Evolutionary conservation across 2,888 invertebrate genomes (phyloP), one percentile per base, ranked within the genome.

Genomic region (Microctonus aethiopoides): DNA sequence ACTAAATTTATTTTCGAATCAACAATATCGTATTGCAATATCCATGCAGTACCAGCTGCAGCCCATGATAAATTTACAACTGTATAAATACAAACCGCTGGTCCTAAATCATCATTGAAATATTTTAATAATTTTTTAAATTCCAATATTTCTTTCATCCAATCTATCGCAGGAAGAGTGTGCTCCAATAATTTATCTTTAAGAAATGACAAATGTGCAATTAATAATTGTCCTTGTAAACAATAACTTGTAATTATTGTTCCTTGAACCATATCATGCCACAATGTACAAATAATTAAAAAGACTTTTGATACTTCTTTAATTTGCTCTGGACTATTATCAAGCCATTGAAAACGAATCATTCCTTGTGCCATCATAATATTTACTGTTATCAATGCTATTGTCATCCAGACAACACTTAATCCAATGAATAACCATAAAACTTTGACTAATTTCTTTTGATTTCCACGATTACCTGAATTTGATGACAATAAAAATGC

Each of bases 241-340:
- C 94, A 94, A 84, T 95, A 95, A 84, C 93, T 94, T 34, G 93
- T 92, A 74, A 95, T 91, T 65, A 95, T 91, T 3, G 94, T 92
- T n/a, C 93, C 93, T 86, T 95, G 94, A 67, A 95, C 91, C 86
- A 94, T 91, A 83, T 95, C 94, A 81, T 95, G 94, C 86, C 92
- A 91, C 71, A 94, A 84, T 10, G 94, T 93, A 74, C 92, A 91
- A 51, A 91, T 82, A 32, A 94, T 89, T 69, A 94, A 85, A 7
- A 92, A 80, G 39, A 91, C 86, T 87, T 93, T 91, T 56, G 92
- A 80, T 1, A 85, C 74, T 71, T 89, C 79, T 76, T 88, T 86
- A 57, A 89, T 79, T 80, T 88, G 86, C 57, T 83, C 80, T 0
- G 90, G 88, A 79, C 92, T 92, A 83, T 87, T 80, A 78, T 90